A percentile compares a stretch with the other conserved stretches of the same genome.
These are phyloP conservation scores for Myotis vivesi DNA, from an alignment of 2,797 vertebrate genomes.

Conservation along the genomic window DNA sequence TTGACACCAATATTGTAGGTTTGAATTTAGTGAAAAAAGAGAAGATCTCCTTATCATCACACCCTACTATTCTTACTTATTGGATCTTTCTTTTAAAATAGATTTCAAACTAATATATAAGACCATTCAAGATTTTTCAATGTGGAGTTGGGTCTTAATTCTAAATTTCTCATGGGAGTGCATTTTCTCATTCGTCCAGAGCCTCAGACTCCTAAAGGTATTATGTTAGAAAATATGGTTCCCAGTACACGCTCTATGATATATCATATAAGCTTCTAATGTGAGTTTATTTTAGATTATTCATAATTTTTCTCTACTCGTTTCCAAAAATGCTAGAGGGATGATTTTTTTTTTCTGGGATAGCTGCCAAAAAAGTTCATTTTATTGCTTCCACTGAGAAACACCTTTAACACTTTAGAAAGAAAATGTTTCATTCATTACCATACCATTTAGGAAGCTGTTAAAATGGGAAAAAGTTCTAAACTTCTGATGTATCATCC, in stretches of 20 bases:
- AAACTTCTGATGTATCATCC: neutral
- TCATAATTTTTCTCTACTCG: slow-evolving; percentile 49
- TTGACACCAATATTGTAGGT: neutral
- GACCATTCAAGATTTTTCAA: neutral
- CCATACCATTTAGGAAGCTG: slow-evolving; percentile 30
- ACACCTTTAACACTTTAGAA: slow-evolving; percentile 22
- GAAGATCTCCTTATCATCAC: neutral
- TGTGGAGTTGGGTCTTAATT: neutral
- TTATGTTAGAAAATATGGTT: neutral
- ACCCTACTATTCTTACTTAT: neutral
- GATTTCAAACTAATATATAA: neutral
- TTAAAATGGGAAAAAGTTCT: neutral
- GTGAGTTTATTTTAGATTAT: slow-evolving; percentile 45
- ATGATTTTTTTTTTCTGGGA: slow-evolving; percentile 48
- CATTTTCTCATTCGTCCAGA: neutral
- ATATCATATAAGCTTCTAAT: slow-evolving; percentile 1
- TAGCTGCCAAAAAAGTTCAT: slow-evolving; percentile 50
- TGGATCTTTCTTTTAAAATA: slow-evolving; percentile 30
- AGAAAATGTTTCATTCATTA: slow-evolving; percentile 42
- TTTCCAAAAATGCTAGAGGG: slow-evolving; percentile 35
- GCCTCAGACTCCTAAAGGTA: neutral
- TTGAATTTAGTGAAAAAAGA: neutral
- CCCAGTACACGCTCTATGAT: neutral
- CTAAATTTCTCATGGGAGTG: neutral
- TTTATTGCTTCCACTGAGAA: slow-evolving; percentile 55